Base-by-base conservation (phyloP, 2,797 vertebrate genomes). In the Euphonia xanthogaster region DNA sequence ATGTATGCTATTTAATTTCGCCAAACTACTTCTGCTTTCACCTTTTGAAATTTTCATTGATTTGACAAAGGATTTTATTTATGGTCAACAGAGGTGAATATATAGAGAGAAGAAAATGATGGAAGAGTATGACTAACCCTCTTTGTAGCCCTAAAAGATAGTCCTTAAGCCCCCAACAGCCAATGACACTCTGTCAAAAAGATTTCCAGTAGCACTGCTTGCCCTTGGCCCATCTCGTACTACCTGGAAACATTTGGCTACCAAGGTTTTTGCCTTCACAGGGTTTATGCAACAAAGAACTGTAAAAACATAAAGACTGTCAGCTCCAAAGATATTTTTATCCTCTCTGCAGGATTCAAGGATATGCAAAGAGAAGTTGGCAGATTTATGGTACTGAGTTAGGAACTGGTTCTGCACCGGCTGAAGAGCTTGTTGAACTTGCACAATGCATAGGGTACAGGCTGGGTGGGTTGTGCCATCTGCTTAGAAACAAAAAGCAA, bases 351-450 rank as follows among this genome's bases (percentile, higher is more conserved):
- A 80, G 68, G 53, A 93, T 91, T 93, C 75, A 94, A 95, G 61
- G 50, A 47, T 94, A 92, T 78, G 75, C 57, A 75, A 88, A 91
- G 65, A 79, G 83, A 87, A 93, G 45, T 44, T 87, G 90, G 53
- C 53, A 82, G 83, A 86, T 87, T 92, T 85, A 67, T 60, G 67
- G 19, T 89, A 53, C 45, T 17, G 55, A 73, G 62, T 51, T 91
- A 87, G 70, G 62, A 95, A 68, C 50, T 16, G 31, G 78, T 72
- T 91, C 74, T 83, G 57, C 86, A 74, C 68, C 3, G 65, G 88
- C 84, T 92, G 90, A 92, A 94, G 76, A 93, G 65, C 70, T 89
- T 71, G 57, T 92, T 94, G 94, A 91, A 95, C 80, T 90, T 89
- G 72, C 75, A 50, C 77, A 87, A 37, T 0, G 5, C 31, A 90